These are phyloP conservation scores for Phlogophora meticulosa DNA, from an alignment of 2,888 invertebrate genomes.

Conservation along the genomic window DNA sequence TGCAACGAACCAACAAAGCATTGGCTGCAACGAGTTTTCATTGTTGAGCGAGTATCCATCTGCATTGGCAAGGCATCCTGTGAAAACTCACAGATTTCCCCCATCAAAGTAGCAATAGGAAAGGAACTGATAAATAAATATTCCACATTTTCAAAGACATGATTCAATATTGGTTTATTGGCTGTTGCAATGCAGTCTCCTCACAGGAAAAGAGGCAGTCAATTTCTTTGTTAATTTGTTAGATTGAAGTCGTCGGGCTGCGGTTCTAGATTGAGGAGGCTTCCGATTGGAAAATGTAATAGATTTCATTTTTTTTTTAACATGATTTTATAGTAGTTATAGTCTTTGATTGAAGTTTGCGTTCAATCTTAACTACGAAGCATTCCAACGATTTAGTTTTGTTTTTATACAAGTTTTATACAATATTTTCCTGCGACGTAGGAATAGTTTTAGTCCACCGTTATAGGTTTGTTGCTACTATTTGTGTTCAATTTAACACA, in stretches of 20 bases:
- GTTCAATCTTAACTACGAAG: background rate
- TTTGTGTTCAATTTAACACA: no score
- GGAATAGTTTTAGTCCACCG: no score
- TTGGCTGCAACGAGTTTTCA: background rate
- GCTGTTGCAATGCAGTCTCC: background rate
- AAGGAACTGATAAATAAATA: background rate
- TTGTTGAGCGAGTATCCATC: background rate
- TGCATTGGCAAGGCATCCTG: no score
- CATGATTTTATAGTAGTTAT: conserved; percentile 3
- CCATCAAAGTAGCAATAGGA: background rate
- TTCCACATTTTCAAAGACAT: background rate
- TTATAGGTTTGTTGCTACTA: no score
- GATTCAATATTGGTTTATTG: background rate
- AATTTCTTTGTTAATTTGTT: conserved; percentile 7
- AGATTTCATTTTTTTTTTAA: background rate
- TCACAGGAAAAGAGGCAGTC: background rate
- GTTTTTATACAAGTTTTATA: background rate
- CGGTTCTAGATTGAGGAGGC: background rate
- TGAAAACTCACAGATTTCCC: background rate
- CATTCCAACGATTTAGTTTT: conserved; percentile 9
- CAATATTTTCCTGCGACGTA: no score
- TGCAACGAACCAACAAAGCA: background rate
- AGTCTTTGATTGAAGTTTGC: background rate
- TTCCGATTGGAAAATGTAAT: conserved; percentile 5
- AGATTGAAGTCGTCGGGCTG: background rate